A percentile compares a stretch with the other conserved stretches of the same genome.
Evolutionary conservation across 2,888 invertebrate species (phyloP).

Genomic region (Mystacides longicornis): DNA sequence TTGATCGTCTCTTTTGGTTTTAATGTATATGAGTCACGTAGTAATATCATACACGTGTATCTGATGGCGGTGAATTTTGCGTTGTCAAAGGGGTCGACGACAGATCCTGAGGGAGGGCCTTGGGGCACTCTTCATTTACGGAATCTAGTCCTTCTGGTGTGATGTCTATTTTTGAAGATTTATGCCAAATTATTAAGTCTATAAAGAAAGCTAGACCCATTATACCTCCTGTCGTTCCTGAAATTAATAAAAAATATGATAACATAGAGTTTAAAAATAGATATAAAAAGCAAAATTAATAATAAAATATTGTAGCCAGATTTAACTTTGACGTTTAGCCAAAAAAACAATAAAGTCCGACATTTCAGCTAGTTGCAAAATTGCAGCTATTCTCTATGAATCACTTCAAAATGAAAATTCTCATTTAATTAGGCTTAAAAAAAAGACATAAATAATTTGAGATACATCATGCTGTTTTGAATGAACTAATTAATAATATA

Average conservation of each 20-base stretch:
- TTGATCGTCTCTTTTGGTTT: not conserved
- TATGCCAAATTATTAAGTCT: constrained; percentile 83
- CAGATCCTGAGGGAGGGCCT: constrained; percentile 29
- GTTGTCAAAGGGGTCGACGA: constrained; percentile 30
- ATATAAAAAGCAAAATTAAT: too few relatives aligned
- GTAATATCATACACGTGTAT: constrained; percentile 13
- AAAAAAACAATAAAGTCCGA: too few relatives aligned
- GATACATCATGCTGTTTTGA: too few relatives aligned
- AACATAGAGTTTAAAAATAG: too few relatives aligned
- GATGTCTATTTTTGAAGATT: constrained; percentile 74
- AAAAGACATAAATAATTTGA: too few relatives aligned
- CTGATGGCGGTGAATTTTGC: constrained; percentile 26
- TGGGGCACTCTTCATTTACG: constrained; percentile 22
- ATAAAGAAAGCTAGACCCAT: constrained; percentile 83
- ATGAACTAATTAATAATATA: too few relatives aligned
- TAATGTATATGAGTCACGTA: not conserved
- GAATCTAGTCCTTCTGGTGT: constrained; percentile 43
- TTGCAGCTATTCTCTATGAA: too few relatives aligned
- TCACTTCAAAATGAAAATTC: too few relatives aligned
- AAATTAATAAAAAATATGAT: constrained; percentile 26
- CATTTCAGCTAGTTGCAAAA: too few relatives aligned
- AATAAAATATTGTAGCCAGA: too few relatives aligned
- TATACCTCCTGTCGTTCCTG: constrained; percentile 80
- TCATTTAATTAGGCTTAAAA: too few relatives aligned
- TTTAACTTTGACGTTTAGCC: too few relatives aligned